phyloP scores from a whole-genome alignment of 2,113 vertebrate genomes.

The Bettongia penicillata region DNA sequence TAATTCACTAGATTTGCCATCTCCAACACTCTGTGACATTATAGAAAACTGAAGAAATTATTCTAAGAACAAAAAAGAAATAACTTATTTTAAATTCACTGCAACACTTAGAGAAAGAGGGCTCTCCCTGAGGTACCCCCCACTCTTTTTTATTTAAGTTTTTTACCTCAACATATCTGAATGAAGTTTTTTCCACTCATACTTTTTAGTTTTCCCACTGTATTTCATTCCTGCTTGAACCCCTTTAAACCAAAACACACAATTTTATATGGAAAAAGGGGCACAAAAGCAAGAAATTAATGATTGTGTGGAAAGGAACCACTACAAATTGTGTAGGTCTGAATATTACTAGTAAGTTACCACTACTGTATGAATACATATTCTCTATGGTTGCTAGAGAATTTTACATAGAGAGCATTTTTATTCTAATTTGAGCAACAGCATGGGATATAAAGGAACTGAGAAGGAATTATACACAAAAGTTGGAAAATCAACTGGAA shows the following conservation, averaged over 20 bases:
- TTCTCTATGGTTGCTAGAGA: too few relatives aligned
- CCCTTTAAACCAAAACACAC: background rate
- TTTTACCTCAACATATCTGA: background rate
- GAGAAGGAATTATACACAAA: too few relatives aligned
- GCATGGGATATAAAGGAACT: too few relatives aligned
- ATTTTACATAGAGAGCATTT: too few relatives aligned
- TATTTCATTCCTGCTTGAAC: background rate
- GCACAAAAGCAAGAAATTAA: too few relatives aligned
- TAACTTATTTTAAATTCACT: background rate
- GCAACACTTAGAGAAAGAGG: background rate
- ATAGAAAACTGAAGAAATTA: background rate
- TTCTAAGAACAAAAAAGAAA: conserved; percentile 29
- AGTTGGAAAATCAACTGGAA: too few relatives aligned
- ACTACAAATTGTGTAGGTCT: too few relatives aligned
- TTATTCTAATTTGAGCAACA: too few relatives aligned
- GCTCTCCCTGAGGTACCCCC: background rate
- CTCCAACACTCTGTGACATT: conserved; percentile 30
- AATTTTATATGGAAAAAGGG: background rate
- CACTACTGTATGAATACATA: too few relatives aligned
- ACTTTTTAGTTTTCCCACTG: background rate
- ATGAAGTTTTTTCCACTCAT: background rate
- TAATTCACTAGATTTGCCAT: background rate
- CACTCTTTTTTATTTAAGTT: background rate
- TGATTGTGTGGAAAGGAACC: too few relatives aligned
- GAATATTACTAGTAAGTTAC: too few relatives aligned